Evolutionary conservation across 1,140 invertebrate species (phyloP).

Genomic region (Helicorthomorpha holstii): DNA sequence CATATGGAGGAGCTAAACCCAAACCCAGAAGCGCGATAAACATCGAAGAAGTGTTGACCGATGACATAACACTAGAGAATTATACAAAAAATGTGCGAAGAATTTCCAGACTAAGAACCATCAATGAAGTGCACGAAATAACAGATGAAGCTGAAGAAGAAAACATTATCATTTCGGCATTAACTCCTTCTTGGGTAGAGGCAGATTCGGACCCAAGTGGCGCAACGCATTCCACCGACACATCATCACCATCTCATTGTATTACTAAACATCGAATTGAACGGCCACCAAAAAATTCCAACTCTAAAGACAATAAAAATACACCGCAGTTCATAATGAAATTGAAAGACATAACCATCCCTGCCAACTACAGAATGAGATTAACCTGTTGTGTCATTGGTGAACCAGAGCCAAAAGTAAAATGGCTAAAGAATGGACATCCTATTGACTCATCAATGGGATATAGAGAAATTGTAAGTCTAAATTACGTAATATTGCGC

Average conservation of each 20-base stretch:
- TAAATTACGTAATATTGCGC: not conserved
- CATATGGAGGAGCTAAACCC: no score
- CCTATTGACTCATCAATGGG: conserved; percentile 21
- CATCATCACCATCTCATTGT: not conserved
- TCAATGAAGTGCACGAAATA: conserved; percentile 2
- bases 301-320: not conserved
- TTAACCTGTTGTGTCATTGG: conserved; percentile 71
- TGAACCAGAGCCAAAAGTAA: conserved; percentile 54
- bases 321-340: conserved; percentile 66
- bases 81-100: conserved; percentile 1
- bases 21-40: not conserved
- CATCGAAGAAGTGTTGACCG: not conserved
- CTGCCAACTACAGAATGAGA: conserved; percentile 49
- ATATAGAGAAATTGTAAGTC: conserved; percentile 4
- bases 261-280: not conserved
- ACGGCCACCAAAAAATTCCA: not conserved
- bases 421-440: conserved; percentile 61
- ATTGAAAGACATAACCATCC: conserved; percentile 54
- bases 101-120: not conserved
- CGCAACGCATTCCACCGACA: not conserved
- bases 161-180: not conserved
- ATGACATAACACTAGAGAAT: not conserved
- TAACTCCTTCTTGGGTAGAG: not conserved
- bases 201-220: not conserved
- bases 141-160: not conserved